These are phyloP conservation scores for Oreotrochilus melanogaster DNA, from an alignment of 2,113 vertebrate species.

Conservation along the genomic window DNA sequence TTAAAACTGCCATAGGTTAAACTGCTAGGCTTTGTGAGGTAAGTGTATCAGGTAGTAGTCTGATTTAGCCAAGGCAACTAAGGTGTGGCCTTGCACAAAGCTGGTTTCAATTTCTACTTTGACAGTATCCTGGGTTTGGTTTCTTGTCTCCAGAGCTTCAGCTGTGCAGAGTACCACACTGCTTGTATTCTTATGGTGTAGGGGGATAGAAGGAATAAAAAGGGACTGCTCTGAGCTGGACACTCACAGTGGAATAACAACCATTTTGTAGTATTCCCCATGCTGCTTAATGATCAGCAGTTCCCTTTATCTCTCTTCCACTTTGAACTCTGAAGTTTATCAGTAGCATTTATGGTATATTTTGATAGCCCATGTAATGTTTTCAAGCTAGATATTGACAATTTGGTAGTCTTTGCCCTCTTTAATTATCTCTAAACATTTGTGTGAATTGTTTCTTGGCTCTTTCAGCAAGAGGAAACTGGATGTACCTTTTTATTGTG, in stretches of 20 bases:
- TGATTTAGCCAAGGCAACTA: background rate
- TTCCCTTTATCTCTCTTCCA: background rate
- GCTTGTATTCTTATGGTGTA: background rate
- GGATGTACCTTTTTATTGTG: background rate
- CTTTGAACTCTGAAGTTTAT: background rate
- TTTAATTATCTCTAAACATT: background rate
- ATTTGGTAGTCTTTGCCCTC: background rate
- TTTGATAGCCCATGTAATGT: background rate
- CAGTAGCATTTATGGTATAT: background rate
- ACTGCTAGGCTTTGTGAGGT: background rate
- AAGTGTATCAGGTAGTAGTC: fast-evolving
- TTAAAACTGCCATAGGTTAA: too few relatives aligned
- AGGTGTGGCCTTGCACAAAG: background rate
- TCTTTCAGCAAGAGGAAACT: background rate
- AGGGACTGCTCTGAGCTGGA: background rate
- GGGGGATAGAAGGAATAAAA: background rate
- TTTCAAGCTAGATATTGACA: background rate
- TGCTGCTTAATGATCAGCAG: background rate
- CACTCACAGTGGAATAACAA: background rate
- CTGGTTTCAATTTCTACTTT: background rate
- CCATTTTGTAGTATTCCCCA: background rate
- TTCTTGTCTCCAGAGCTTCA: background rate
- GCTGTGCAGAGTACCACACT: background rate
- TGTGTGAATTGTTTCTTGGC: background rate
- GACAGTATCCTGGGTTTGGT: background rate